These are phyloP conservation scores for Eulemur macaco DNA, from an alignment of 2,113 vertebrate genomes.

Conservation along the genomic window DNA sequence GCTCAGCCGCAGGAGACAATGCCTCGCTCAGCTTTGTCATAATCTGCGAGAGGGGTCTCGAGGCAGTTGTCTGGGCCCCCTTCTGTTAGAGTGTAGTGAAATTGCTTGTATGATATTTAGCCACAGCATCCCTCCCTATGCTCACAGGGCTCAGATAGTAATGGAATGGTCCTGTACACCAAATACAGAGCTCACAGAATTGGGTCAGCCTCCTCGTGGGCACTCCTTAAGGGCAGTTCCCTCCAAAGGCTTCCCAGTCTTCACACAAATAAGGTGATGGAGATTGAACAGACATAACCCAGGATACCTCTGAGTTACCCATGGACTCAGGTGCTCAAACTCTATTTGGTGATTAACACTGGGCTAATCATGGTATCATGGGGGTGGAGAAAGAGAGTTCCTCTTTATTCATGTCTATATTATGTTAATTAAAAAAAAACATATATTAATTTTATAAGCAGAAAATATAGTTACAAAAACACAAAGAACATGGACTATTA, in stretches of 20 bases:
- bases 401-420: not conserved
- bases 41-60: not conserved
- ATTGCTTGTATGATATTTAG: not conserved
- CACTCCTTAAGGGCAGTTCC: not conserved
- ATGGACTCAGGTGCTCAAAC: not conserved
- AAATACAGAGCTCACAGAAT: accelerated
- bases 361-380: not conserved
- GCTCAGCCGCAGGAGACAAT: not conserved
- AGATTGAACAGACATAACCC: not conserved
- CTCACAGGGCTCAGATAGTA: not conserved
- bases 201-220: not conserved
- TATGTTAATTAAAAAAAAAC: not conserved
- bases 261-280: not conserved
- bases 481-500: not conserved
- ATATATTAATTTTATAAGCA: not conserved
- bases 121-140: not conserved
- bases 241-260: not conserved
- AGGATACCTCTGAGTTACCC: not conserved
- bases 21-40: not conserved
- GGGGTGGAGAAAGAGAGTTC: not conserved
- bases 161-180: not conserved
- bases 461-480: not conserved
- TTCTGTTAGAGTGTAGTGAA: not conserved
- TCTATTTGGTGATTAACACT: not conserved
- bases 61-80: not conserved